Evolutionary conservation across 2,888 invertebrate genomes (phyloP), one percentile per base, ranked within the genome.

Genomic region (Aspidiotus destructor): DNA sequence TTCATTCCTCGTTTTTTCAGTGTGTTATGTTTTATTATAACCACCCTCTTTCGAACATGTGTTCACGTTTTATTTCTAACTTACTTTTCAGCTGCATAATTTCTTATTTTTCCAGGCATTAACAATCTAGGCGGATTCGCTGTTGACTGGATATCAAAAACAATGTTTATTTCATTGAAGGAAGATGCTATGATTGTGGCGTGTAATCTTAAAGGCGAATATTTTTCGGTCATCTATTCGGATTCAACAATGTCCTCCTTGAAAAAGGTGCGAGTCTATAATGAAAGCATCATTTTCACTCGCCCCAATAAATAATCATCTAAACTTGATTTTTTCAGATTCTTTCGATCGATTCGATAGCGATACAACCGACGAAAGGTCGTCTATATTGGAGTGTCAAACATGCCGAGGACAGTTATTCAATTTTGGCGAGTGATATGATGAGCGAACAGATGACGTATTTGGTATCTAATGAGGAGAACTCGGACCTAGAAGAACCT

Each of bases 71-170:
- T 28, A 28, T 28, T 28, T 28, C 28, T 28, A n/a, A n/a, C n/a
- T n/a, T n/a, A n/a, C n/a, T n/a, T n/a, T n/a, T n/a, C n/a, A n/a
- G n/a, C n/a, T n/a, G n/a, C n/a, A 28, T 28, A 28, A 28, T 28
- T 28, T 28, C 28, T 28, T 28, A 1, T 28, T 28, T 28, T 28
- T 28, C 28, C 28, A 79, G 79, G 82, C 58, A 78, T 83, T 70
- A 80, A 80, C 72, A 78, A 80, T 73, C 85, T 86, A 42, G 81
- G 82, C 65, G 91, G 88, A 3, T 83, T 93, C 75, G 89, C 89
- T 52, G 81, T 92, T 70, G 92, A 93, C 80, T 89, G 89, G 88
- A 82, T 88, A 70, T 87, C 89, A 15, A 80, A 84, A 60, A 82
- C 88, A 75, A 81, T 90, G 78, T 89, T 87, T 78, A 85, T 78